Base-by-base conservation (phyloP, 2,113 vertebrate species). In the Hemichromis elongatus region DNA sequence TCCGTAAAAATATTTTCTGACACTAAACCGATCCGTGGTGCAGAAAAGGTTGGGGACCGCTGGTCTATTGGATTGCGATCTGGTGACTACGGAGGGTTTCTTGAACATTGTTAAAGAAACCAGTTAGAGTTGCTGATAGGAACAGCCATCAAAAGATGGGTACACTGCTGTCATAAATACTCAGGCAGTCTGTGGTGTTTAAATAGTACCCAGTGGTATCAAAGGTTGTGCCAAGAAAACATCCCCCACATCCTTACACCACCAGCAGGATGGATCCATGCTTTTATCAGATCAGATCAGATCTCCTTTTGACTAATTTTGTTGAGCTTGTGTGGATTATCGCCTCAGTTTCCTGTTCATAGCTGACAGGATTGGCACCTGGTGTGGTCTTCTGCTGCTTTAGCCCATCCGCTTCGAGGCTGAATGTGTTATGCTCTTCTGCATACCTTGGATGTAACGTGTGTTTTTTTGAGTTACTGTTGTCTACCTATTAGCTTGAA, bases 401-500 rank as follows among this genome's bases (percentile, higher is more conserved):
- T 42, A 42, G 11, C 40, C 40, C 40, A 42, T 13, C 40, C 4
- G 9, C 12, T 37, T 42, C 35, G 42, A 68, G 40, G 37, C 63
- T 68, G 37, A 5, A 4, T 68, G 37, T 70, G n/a, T 45, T 42
- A 70, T 70, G 37, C 37, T 70, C 37, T 70, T 45, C 66, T 70
- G 66, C 66, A 45, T 70, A 10, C 66, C 66, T 45, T 70, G 35
- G 63, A 26, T 70, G 66, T 45, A 45, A 26, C 21, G 1, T 45
- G 66, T 70, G n/a, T 0, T 68, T 70, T 9, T 42, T 14, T 0
- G 0, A 12, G 3, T 8, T 5, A 37, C 33, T 21, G 61, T 42
- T 68, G 12, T 40, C 61, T 68, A 14, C 61, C 35, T 42, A 68
- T 68, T 35, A 40, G n/a, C 4, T 68, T 40, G 4, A 68, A 68